Evolutionary conservation across 1,140 invertebrate genomes (phyloP), one percentile per base, ranked within the genome.

Genomic region (Listronotus oregonensis): DNA sequence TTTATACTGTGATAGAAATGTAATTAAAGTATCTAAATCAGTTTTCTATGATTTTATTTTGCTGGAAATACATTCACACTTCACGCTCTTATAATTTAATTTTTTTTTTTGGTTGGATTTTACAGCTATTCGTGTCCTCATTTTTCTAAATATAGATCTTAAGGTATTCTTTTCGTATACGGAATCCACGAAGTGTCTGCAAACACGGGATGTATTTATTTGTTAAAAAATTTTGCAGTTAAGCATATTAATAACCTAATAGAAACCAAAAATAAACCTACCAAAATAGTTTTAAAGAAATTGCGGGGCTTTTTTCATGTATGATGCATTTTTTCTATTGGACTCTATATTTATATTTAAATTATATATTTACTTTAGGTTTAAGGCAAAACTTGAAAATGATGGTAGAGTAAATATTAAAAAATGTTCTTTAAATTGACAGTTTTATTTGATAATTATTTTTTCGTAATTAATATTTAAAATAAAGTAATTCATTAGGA

Each of bases 1-100:
- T 75, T 72, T 69, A 68, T 69, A 71, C 71, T 44, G 64, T 75
- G 68, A 72, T 73, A 72, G 71, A 75, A 75, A 75, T 58, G 71
- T 71, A 72, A 68, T 70, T 75, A 74, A 75, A 74, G 21, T 50
- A 50, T 50, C 52, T 55, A 55, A 55, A 42, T 39, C 27, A 6
- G 3, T 58, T 32, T 46, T 44, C 14, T 17, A 34, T 34, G 31
- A 11, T 31, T 14, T 51, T 11, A 31, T 34, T 27, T 51, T 51
- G 7, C 49, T 51, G 10, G 34, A 55, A 55, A 57, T 9, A 57
- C 39, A 57, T 44, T 57, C 42, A 57, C 39, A 57, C 42, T 43
- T 43, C 21, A 57, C 21, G 44, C 11, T 3, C 40, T 21, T 46
- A n/a, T 14, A 55, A 6, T 46, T 17, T 46, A 58, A 66, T 74